These are phyloP conservation scores for Pseudopodoces humilis DNA, from an alignment of 2,113 vertebrate species.

Conservation along the genomic window DNA sequence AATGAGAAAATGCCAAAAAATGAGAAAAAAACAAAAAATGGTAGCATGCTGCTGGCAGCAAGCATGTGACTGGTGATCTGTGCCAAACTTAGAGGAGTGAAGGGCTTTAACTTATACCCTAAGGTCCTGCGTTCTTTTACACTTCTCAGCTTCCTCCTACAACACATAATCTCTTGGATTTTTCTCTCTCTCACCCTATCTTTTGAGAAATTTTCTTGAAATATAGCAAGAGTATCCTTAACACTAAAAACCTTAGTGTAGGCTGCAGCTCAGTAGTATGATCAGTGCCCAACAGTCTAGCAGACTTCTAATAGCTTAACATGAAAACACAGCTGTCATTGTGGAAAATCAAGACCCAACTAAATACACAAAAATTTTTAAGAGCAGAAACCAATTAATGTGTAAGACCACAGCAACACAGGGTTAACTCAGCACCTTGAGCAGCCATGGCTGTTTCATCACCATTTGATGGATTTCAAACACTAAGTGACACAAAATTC, in stretches of 20 bases:
- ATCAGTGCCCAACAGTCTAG: background rate
- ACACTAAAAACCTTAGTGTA: background rate
- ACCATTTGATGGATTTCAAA: background rate
- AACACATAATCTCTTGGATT: background rate
- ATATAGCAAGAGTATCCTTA: background rate
- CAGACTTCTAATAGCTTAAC: background rate
- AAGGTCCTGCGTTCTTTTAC: background rate
- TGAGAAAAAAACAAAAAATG: background rate
- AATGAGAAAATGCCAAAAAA: background rate
- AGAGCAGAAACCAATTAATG: background rate
- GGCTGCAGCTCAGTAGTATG: background rate
- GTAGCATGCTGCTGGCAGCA: background rate
- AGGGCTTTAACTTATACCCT: background rate
- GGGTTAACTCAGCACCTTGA: background rate
- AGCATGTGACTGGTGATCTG: background rate
- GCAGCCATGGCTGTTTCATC: background rate
- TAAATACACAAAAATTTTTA: background rate
- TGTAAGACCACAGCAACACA: background rate
- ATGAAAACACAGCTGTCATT: background rate
- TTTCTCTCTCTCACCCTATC: background rate
- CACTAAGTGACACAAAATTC: background rate
- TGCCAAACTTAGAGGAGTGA: background rate
- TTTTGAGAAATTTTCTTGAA: background rate
- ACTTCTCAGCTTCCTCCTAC: background rate
- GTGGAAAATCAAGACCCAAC: background rate